phyloP scores from a whole-genome alignment of 2,888 invertebrate species.

The Calephelis perditalis region DNA sequence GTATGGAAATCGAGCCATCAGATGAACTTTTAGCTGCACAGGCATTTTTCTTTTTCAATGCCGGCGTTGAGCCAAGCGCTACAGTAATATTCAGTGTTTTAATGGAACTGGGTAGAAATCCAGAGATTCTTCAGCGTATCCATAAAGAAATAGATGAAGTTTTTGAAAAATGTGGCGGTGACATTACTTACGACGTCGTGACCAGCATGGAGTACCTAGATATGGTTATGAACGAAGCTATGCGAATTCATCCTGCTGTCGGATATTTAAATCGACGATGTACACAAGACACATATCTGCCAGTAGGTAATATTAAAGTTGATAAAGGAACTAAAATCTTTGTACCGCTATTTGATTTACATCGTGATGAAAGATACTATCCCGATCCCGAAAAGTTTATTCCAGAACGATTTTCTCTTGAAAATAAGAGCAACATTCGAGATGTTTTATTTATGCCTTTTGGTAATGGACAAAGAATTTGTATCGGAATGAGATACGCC shows the following conservation, averaged over 20 bases:
- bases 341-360: conserved; percentile 46
- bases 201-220: conserved; percentile 47
- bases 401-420: conserved; percentile 52
- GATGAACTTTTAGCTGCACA: conserved; percentile 50
- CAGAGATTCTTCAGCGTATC: too few relatives aligned
- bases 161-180: too few relatives aligned
- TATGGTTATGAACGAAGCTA: conserved; percentile 42
- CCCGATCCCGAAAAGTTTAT: conserved; percentile 59
- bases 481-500: conserved; percentile 55
- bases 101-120: too few relatives aligned
- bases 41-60: conserved; percentile 53
- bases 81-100: conserved; percentile 38
- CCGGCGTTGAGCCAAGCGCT: conserved; percentile 56
- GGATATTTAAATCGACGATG: conserved; percentile 41
- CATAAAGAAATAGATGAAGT: too few relatives aligned
- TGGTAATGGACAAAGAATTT: conserved; percentile 60
- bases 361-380: conserved; percentile 56
- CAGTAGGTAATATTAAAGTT: conserved; percentile 47
- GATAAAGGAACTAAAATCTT: conserved; percentile 44
- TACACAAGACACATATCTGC: conserved; percentile 40
- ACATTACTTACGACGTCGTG: conserved; percentile 20
- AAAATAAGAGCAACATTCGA: conserved; percentile 32
- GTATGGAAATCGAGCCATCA: conserved; percentile 43
- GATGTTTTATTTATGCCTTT: conserved; percentile 56
- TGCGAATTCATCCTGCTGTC: conserved; percentile 47